Base-by-base conservation (phyloP, 2,113 vertebrate species). In the Jaculus jaculus region DNA sequence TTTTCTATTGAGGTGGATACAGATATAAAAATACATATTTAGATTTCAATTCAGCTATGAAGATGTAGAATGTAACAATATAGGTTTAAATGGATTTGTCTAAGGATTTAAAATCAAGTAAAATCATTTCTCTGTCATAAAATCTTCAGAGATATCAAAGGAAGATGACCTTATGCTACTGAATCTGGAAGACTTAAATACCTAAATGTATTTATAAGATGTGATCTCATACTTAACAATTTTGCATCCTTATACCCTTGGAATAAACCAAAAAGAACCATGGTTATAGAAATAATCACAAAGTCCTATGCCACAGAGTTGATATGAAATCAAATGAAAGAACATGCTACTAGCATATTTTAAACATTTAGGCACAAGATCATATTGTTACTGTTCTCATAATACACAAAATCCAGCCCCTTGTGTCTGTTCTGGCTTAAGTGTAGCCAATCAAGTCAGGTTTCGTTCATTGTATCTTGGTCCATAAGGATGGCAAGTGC, bases 171-270 rank as follows among this genome's bases (percentile, higher is more conserved):
- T 84, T 66, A 60, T 69, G 18, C n/a, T 88, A 39, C 60, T 84
- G 66, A 85, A 71, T 23, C 68, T 54, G 54, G 20, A 95, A 75
- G 81, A 47, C 84, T 85, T 85, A 90, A 81, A 66, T 60, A 34
- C 4, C 1, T 26, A 21, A 93, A 66, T 83, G 24, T 16, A 78
- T 18, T 90, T 77, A 63, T 13, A 28, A 74, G 54, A 5, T 82
- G 32, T 30, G 30, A 80, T 23, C 13, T 12, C n/a, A 39, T 93
- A 24, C 58, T 28, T 61, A 32, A 51, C 28, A 58, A 34, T 28
- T 79, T 37, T 91, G 24, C 13, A 68, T 65, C 15, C 60, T 74
- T 80, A 60, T 37, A 65, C 81, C 32, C 24, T 88, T 54, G 28
- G 65, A 90, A 69, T 73, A 91, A 92, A 4, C 16, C 54, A 58